Base-by-base conservation (phyloP, 2,113 vertebrate genomes). In the Fregata magnificens region DNA sequence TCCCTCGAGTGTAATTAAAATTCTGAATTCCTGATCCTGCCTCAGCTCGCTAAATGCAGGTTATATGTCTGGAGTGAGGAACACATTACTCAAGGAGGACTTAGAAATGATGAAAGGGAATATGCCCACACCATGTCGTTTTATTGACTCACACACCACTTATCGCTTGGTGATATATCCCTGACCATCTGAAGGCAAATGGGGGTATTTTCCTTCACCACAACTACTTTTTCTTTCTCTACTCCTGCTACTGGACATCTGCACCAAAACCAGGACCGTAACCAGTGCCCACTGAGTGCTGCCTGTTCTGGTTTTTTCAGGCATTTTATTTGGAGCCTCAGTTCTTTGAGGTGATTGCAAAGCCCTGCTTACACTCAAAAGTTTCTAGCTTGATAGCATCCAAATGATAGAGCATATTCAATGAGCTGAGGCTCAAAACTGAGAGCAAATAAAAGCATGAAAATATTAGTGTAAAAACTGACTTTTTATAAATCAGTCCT, bases 1-100 rank as follows among this genome's bases (percentile, higher is more conserved):
- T 92, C 95, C 85, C 86, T 18, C 4, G 88, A 56, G 93, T 93
- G 91, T 90, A 91, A 97, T 94, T 96, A 94, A 96, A 91, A 90
- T 52, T 16, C 55, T 88, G 85, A 83, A 88, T 71, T 83, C 87
- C 90, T 77, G 42, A 38, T 94, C 79, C 69, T 80, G 42, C 79
- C 71, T 61, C 90, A 56, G 82, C 79, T 90, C 45, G 2, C 67
- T 95, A 24, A 90, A 25, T 9, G 49, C 83, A 79, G 84, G 42
- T 22, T 65, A 21, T 42, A 17, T 34, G 12, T 65, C 83, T 17
- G 29, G 84, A 56, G 72, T 42, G 45, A 90, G 94, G 55, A 59
- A 38, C 45, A 16, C 55, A 5, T 11, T 96, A 84, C 87, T 53
- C 12, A 17, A 40, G 76, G 16, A 91, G 29, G 67, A 15, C 34